Conservation (phyloP, 2,888 invertebrate genomes). For the Epicampocera succincta region DNA sequence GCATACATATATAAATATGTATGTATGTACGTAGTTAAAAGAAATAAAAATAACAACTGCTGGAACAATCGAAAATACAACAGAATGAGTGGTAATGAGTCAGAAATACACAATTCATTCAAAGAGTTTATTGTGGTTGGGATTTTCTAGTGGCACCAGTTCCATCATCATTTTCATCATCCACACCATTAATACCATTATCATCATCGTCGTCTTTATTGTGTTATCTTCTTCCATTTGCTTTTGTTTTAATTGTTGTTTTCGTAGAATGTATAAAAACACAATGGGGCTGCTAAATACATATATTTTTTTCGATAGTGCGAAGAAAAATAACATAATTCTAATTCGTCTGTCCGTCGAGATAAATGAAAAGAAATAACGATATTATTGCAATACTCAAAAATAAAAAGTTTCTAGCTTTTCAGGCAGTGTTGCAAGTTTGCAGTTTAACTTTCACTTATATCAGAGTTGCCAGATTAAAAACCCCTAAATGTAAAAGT, state of each 20-base stretch:
- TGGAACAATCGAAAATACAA: conserved; percentile 15
- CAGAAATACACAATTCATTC: conserved; percentile 44
- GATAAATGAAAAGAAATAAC: conserved; percentile 12
- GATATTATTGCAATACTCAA: conserved; percentile 14
- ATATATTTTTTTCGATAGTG: conserved; percentile 44
- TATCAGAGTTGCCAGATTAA: too few species aligned
- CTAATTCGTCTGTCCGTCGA: neutral
- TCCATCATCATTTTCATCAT: conserved; percentile 51
- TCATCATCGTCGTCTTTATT: conserved; percentile 20
- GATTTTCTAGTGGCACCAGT: conserved; percentile 42
- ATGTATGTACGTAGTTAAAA: neutral
- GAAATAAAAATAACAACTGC: conserved; percentile 10
- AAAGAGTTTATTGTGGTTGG: conserved; percentile 1
- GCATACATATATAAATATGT: too few species aligned
- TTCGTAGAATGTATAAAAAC: conserved; percentile 5
- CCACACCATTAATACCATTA: conserved; percentile 22
- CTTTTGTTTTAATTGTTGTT: conserved; percentile 28
- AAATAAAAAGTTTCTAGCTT: neutral
- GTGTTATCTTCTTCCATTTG: conserved; percentile 7
- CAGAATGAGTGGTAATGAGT: conserved; percentile 34
- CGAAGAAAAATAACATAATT: conserved; percentile 15
- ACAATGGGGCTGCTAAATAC: conserved; percentile 46
- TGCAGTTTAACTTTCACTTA: neutral
- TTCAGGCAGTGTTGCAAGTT: neutral
- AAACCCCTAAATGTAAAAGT: too few species aligned